phyloP scores from a whole-genome alignment of 2,797 vertebrate species.

The Prunella strophiata region DNA sequence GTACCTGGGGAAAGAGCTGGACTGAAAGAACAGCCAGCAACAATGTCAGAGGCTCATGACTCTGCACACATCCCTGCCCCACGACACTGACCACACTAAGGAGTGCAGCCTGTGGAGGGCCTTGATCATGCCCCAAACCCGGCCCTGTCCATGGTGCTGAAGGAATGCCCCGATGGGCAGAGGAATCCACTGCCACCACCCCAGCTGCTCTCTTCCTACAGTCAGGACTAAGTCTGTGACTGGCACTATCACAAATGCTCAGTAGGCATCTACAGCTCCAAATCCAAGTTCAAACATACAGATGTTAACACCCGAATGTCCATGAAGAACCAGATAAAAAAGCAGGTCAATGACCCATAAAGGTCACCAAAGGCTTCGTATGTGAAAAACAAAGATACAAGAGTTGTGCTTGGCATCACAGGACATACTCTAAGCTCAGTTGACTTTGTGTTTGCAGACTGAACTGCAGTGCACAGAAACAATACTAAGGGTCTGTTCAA shows the following conservation, averaged over 20 bases:
- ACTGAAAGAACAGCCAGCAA: neutral
- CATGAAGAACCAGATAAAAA: neutral
- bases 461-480: neutral
- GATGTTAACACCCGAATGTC: neutral
- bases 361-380: neutral
- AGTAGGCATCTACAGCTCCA: neutral
- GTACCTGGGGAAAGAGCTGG: neutral
- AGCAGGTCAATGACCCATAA: neutral
- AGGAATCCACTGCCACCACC: too few relatives aligned
- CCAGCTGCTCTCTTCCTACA: neutral
- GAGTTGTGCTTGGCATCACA: neutral
- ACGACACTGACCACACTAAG: fast-evolving
- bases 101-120: fast-evolving
- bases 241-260: neutral
- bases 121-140: fast-evolving
- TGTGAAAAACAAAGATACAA: neutral
- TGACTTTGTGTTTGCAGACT: neutral
- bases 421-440: neutral
- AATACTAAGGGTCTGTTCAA: neutral
- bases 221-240: too few relatives aligned
- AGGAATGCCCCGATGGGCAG: fast-evolving
- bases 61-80: too few relatives aligned
- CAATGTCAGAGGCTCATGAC: fast-evolving
- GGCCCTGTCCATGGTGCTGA: neutral
- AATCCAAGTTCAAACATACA: neutral